Conservation (phyloP, 1,140 invertebrate species). For the Oedothorax gibbosus region DNA sequence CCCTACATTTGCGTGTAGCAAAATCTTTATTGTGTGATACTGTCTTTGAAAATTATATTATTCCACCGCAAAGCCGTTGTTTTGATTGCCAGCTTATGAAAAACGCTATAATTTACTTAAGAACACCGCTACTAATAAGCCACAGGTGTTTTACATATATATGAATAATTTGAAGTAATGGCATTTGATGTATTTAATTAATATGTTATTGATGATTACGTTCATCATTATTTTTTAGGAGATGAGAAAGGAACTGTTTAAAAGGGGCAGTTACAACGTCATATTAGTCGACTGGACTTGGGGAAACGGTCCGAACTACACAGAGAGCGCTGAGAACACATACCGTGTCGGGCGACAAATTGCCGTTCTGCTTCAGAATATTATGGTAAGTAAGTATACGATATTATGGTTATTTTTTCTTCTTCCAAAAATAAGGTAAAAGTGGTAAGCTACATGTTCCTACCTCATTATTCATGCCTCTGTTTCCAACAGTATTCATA, state of each 20-base stretch:
- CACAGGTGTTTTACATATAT: too few relatives aligned
- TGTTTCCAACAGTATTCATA: not conserved
- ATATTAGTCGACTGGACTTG: conserved; percentile 48
- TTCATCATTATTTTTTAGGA: conserved; percentile 6
- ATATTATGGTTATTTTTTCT: not conserved
- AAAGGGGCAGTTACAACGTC: conserved; percentile 32
- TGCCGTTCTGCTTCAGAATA: conserved; percentile 13
- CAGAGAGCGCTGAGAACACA: conserved; percentile 28
- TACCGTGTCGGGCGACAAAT: conserved; percentile 18
- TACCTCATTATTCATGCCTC: too few relatives aligned
- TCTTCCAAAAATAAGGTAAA: not conserved
- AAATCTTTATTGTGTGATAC: too few relatives aligned
- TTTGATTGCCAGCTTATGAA: too few relatives aligned
- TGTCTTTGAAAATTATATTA: too few relatives aligned
- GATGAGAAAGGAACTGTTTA: conserved; percentile 39
- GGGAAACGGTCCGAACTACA: conserved; percentile 44
- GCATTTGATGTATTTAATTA: too few relatives aligned
- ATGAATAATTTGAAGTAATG: too few relatives aligned
- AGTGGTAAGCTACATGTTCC: not conserved
- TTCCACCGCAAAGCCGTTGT: too few relatives aligned
- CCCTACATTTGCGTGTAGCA: too few relatives aligned
- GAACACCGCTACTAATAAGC: too few relatives aligned
- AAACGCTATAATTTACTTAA: too few relatives aligned
- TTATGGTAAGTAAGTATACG: conserved; percentile 28
- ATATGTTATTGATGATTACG: too few relatives aligned